Evolutionary conservation across 2,888 invertebrate species (phyloP).

Genomic region (Phengaris arion): DNA sequence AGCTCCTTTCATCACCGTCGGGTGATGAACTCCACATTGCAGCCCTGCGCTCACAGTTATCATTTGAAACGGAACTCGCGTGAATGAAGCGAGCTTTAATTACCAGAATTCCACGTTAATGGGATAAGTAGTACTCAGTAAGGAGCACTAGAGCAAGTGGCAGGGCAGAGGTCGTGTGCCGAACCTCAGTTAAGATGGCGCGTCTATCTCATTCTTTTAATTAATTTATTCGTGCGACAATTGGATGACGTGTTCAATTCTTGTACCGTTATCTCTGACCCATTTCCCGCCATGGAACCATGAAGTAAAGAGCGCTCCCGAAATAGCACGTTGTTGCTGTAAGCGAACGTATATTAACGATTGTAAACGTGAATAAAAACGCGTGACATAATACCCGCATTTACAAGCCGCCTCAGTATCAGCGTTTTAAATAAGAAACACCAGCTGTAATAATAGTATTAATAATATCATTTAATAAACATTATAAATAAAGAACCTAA

Average conservation of each 20-base stretch:
- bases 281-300: conserved; percentile 53
- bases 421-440: conserved; percentile 19
- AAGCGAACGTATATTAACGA: conserved; percentile 60
- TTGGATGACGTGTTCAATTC: conserved; percentile 35
- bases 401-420: conserved; percentile 23
- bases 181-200: conserved; percentile 40
- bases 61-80: conserved; percentile 13
- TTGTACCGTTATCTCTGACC: conserved; percentile 46
- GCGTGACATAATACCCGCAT: conserved; percentile 49
- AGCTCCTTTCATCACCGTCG: too few species aligned
- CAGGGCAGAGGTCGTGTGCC: conserved; percentile 51
- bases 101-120: conserved; percentile 37
- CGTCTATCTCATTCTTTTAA: conserved; percentile 34
- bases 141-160: conserved; percentile 52
- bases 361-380: conserved; percentile 53
- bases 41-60: background rate
- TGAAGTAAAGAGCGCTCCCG: conserved; percentile 60
- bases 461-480: conserved; percentile 14
- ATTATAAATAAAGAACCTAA: background rate
- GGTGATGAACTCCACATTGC: conserved; percentile 3
- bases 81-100: conserved; percentile 9
- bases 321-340: conserved; percentile 61
- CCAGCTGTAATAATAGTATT: background rate
- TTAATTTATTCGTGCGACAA: conserved; percentile 33
- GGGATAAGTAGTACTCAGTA: conserved; percentile 49